phyloP scores from a whole-genome alignment of 2,113 vertebrate genomes.

The Melanocharis versteri region DNA sequence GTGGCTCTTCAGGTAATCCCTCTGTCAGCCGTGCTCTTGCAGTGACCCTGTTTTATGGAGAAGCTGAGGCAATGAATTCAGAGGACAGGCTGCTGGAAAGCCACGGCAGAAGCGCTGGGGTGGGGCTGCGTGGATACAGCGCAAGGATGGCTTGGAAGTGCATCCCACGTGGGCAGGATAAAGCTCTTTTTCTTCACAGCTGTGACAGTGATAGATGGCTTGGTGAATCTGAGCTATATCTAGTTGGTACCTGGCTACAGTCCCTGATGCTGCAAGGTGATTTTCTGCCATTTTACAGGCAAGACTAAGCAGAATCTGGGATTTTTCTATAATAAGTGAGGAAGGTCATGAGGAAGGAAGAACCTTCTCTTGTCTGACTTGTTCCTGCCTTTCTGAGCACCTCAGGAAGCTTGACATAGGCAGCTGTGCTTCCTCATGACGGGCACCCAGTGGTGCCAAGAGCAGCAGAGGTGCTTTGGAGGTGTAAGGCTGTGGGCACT shows the following conservation, averaged over 20 bases:
- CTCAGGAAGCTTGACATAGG: background rate
- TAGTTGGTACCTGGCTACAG: slow-evolving; percentile 41
- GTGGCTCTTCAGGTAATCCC: background rate
- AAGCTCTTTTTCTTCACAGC: slow-evolving; percentile 13
- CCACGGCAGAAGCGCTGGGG: background rate
- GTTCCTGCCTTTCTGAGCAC: background rate
- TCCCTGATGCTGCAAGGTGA: slow-evolving; percentile 53
- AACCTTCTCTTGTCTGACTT: background rate
- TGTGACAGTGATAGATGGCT: slow-evolving; percentile 41
- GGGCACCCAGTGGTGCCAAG: background rate
- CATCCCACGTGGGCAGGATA: background rate
- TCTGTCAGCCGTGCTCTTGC: background rate
- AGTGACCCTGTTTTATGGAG: slow-evolving; percentile 8
- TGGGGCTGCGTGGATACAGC: background rate
- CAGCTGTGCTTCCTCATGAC: background rate
- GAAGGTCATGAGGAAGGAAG: background rate
- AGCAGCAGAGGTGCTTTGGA: background rate
- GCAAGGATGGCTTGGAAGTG: background rate
- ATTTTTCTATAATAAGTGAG: background rate
- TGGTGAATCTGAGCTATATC: slow-evolving; percentile 26
- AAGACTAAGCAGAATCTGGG: background rate
- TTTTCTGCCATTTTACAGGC: slow-evolving; percentile 30
- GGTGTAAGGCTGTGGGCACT: background rate
- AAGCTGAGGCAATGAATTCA: slow-evolving; percentile 41
- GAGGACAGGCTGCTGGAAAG: slow-evolving; percentile 26